Evolutionary conservation across 2,888 invertebrate genomes (phyloP), one percentile per base, ranked within the genome.

Genomic region (Tetrapedia diversipes): DNA sequence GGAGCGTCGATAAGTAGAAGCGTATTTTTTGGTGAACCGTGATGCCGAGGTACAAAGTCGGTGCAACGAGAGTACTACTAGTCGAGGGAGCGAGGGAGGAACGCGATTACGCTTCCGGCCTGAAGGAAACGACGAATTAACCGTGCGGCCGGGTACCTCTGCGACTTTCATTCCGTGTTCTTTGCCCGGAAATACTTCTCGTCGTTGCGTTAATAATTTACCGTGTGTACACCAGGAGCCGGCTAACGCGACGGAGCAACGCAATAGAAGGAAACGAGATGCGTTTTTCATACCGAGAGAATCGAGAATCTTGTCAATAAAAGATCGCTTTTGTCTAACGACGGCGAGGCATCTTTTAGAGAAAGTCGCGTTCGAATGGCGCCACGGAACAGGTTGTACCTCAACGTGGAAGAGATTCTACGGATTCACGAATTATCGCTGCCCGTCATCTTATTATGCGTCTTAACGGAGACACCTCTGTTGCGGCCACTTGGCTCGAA

Each of bases 121-220:
- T 67, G 81, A n/a, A 86, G 87, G 87, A 87, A 87, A 81, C 77
- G 81, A 77, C 85, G 76, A 86, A 86, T 87, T 85, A 87, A 83
- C 82, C 78, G 82, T 71, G 68, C 64, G 68, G 80, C 78, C 79
- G 71, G 79, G 71, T 73, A 80, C 76, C 71, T 78, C 73, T 65
- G 29, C 16, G 39, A 43, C 41, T 34, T 47, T 66, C 54, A 10
- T 59, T 57, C 56, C 34, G 51, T 37, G 8, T 41, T 51, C 51
- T 54, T 29, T 39, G 32, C 57, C 43, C 29, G 10, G 43, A 51
- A 76, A 49, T 45, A 47, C 41, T 29, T 53, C 57, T 72, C 34
- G 45, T 66, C 69, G 57, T 65, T 22, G 43, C 57, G 39, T 59
- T 65, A 68, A 56, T 61, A 54, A 66, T 66, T 66, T 61, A 61